Evolutionary conservation across 2,888 invertebrate species (phyloP), one percentile per base, ranked within the genome.

Genomic region (Hydraecia micacea): DNA sequence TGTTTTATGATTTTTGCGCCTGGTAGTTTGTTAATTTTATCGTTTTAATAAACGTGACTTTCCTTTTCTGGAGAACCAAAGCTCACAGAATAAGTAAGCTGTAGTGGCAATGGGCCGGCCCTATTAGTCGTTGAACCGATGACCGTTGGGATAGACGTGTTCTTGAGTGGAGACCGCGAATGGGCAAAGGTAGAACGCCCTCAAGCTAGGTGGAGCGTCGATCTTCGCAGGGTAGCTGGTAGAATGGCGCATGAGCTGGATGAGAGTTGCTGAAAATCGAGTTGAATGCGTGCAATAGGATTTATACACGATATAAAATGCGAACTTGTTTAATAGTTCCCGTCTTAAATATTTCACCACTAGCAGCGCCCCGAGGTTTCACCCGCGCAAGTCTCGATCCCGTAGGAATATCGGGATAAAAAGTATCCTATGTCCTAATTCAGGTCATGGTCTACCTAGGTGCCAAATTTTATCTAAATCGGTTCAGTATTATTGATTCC

Each of bases 1-100:
- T 79, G 52, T 68, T 32, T 32, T 46, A 28, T 58, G 55, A 66
- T 77, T 83, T 67, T 63, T 73, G 9, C 6, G 18, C 21, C 21
- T 36, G 9, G 21, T 80, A 63, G 60, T 71, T 65, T 75, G 58
- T 46, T 52, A 65, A 60, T 60, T 39, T 66, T 60, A 52, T 49
- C n/a, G 18, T 62, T 18, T 32, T 36, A 11, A 36, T 63, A 36
- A 63, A 36, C 1, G 36, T 11, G 25, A 36, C n/a, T 58, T 55
- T n/a, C 11, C 1, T 55, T 55, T 8, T 55, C 55, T 55, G 55
- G 55, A 55, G 9, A 55, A 58, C n/a, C 4, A 1, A 11, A 58
- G 2, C 2, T 58, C 55, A 13, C 11, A n/a, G n/a, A 58, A 58
- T n/a, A n/a, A 58, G n/a, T 5, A 13, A 13, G n/a, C n/a, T 58